Evolutionary conservation across 2,888 invertebrate species (phyloP).

Genomic region (Eumerus sabulonum): DNA sequence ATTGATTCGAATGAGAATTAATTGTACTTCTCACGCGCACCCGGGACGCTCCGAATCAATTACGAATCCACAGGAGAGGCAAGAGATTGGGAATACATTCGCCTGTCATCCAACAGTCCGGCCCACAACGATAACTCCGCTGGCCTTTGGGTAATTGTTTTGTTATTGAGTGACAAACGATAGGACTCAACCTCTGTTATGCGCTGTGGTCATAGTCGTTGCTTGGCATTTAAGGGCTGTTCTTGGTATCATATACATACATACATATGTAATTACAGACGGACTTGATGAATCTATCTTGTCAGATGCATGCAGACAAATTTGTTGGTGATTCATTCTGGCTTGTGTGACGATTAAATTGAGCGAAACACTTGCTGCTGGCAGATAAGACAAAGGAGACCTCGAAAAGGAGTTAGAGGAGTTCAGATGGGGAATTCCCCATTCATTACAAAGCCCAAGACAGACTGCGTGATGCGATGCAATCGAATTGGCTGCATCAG

Average conservation of each 20-base stretch:
- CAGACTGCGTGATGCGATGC: constrained; percentile 5
- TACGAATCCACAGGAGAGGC: not conserved
- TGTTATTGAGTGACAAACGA: constrained; percentile 56
- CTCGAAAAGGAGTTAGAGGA: constrained; percentile 27
- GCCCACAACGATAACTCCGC: constrained; percentile 56
- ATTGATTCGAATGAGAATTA: constrained; percentile 63
- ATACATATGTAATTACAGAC: constrained; percentile 29
- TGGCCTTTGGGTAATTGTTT: constrained; percentile 60
- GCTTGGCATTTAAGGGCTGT: constrained; percentile 11
- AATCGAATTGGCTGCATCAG: too few species aligned
- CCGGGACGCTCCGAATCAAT: constrained; percentile 20
- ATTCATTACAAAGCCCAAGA: constrained; percentile 11
- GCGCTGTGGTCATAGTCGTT: not conserved
- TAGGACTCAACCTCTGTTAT: not conserved
- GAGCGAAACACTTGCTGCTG: constrained; percentile 39
- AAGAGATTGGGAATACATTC: constrained; percentile 18
- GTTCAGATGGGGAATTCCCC: constrained; percentile 54
- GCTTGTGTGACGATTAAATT: constrained; percentile 59
- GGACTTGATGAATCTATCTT: constrained; percentile 31
- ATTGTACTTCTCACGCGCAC: constrained; percentile 37
- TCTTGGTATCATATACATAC: too few species aligned
- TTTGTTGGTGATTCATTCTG: constrained; percentile 46
- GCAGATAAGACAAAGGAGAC: not conserved
- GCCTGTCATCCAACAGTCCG: constrained; percentile 20
- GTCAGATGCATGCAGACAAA: constrained; percentile 42